Evolutionary conservation across 2,888 invertebrate species (phyloP).

Genomic region (Oligia fasciuncula): DNA sequence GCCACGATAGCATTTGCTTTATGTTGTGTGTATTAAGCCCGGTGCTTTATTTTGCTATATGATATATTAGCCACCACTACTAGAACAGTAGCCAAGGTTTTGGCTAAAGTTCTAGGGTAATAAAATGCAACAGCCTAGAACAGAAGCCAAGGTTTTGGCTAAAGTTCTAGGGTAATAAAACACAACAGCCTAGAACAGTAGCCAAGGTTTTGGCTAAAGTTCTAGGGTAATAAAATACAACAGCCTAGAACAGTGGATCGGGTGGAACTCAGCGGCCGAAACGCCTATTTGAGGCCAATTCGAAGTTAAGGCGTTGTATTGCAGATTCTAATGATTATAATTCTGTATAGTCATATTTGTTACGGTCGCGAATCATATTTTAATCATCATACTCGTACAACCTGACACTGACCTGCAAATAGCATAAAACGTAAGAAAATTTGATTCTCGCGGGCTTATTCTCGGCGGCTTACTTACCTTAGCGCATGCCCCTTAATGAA

Average conservation of each 20-base stretch:
- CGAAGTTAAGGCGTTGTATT: background rate
- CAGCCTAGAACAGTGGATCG: too few relatives aligned
- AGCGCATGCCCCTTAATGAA: background rate
- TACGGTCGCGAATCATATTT: background rate
- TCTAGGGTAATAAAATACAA: background rate
- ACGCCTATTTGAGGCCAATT: background rate
- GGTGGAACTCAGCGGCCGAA: too few relatives aligned
- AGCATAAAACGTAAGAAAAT: background rate
- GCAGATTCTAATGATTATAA: background rate
- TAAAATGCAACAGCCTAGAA: slow-evolving; percentile 3
- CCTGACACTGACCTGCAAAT: background rate
- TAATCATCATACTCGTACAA: background rate
- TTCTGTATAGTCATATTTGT: background rate
- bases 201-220: background rate
- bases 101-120: slow-evolving; percentile 3
- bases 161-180: background rate
- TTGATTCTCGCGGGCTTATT: too few relatives aligned
- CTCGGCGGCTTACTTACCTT: too few relatives aligned
- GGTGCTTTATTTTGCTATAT: too few relatives aligned
- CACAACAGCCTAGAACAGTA: background rate
- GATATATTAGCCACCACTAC: too few relatives aligned
- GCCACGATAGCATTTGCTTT: too few relatives aligned
- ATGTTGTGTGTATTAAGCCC: too few relatives aligned
- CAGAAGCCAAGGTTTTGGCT: background rate
- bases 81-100: background rate